phyloP scores from a whole-genome alignment of 2,797 vertebrate species.

The Pipistrellus pygmaeus region DNA sequence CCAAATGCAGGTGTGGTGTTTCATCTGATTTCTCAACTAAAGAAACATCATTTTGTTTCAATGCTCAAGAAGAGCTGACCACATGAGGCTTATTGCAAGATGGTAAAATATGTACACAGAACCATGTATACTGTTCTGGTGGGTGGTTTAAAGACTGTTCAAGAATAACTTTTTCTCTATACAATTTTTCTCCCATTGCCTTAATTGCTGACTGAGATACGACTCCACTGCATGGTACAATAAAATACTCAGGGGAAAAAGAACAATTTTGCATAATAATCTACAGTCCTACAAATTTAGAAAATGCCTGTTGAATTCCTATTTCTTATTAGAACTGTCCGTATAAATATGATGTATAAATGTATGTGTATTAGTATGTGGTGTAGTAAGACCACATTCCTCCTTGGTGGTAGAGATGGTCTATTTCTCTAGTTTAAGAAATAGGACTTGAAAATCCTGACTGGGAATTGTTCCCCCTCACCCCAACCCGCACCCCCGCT shows the following conservation, averaged over 20 bases:
- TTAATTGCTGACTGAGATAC: slow-evolving; percentile 27
- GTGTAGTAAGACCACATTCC: background rate
- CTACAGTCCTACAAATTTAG: background rate
- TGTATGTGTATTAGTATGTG: background rate
- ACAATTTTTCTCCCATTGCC: background rate
- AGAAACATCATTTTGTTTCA: slow-evolving; percentile 17
- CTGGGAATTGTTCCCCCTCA: background rate
- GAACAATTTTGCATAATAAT: background rate
- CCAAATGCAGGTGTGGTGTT: background rate
- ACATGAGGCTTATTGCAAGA: background rate
- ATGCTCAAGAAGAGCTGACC: background rate
- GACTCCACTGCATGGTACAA: background rate
- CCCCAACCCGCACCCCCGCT: no score
- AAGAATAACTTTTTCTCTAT: background rate
- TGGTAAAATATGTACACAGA: background rate
- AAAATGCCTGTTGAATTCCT: background rate
- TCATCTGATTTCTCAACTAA: background rate
- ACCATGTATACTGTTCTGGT: background rate
- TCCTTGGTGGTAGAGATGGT: background rate
- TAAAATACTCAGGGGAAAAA: slow-evolving; percentile 8
- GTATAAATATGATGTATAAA: background rate
- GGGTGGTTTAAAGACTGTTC: background rate
- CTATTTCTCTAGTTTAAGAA: background rate
- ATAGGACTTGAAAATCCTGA: background rate
- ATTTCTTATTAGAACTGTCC: background rate